A percentile compares a stretch with the other conserved stretches of the same genome.
Evolutionary conservation across 1,140 invertebrate species (phyloP).

Genomic region (Medauroidea extradentata): DNA sequence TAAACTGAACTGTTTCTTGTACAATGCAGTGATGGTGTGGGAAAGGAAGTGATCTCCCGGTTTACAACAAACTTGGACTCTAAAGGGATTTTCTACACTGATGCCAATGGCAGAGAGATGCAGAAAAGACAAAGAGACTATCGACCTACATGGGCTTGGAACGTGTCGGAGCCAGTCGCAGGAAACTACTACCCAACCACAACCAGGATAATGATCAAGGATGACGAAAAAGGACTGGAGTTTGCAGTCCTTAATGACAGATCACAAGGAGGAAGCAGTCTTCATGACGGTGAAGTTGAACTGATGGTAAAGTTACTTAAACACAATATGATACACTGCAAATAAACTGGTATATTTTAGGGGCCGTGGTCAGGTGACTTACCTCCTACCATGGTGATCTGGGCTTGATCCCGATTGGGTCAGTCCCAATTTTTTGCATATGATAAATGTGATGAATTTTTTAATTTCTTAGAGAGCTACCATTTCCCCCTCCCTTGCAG

Average conservation of each 20-base stretch:
- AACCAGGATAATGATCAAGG: slow-evolving; percentile 46
- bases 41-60: slow-evolving; percentile 56
- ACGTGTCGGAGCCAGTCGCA: slow-evolving; percentile 20
- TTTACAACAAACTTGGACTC: slow-evolving; percentile 45
- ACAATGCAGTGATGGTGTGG: slow-evolving; percentile 18
- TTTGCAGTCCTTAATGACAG: slow-evolving; percentile 48
- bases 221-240: background rate
- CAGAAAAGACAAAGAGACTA: slow-evolving; percentile 62
- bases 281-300: background rate
- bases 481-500: too few relatives aligned
- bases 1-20: too few relatives aligned
- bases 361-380: too few relatives aligned
- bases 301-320: too few relatives aligned
- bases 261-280: too few relatives aligned
- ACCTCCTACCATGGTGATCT: too few relatives aligned
- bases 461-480: too few relatives aligned
- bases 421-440: too few relatives aligned
- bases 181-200: slow-evolving; percentile 65
- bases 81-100: slow-evolving; percentile 61
- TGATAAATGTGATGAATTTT: too few relatives aligned
- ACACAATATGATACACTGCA: too few relatives aligned
- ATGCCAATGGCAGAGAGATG: slow-evolving; percentile 65
- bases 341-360: too few relatives aligned
- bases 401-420: too few relatives aligned
- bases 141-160: slow-evolving; percentile 62